phyloP scores from a whole-genome alignment of 1,140 invertebrate species.

The Halesus radiatus region DNA sequence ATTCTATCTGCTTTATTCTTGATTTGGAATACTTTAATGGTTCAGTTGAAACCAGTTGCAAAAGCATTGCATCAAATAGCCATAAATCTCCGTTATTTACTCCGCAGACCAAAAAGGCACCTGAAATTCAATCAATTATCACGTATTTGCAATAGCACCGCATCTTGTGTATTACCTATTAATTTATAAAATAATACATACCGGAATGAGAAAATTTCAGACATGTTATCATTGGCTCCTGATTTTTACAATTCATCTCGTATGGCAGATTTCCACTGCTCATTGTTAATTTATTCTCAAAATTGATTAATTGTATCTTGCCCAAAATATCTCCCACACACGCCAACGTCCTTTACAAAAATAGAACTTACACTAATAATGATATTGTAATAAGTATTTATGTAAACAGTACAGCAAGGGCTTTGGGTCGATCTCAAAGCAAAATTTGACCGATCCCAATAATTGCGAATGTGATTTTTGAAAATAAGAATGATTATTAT shows the following conservation, averaged over 20 bases:
- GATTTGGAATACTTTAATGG: slow-evolving; percentile 67
- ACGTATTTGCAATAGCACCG: neutral
- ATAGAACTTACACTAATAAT: neutral
- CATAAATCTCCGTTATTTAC: slow-evolving; percentile 70
- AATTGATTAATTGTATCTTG: slow-evolving; percentile 65
- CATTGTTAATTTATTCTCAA: slow-evolving; percentile 62
- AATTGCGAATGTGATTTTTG: too few species aligned
- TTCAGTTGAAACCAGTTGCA: slow-evolving; percentile 64
- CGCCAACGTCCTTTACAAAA: slow-evolving; percentile 13
- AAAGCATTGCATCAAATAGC: slow-evolving; percentile 70
- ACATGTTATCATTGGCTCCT: slow-evolving; percentile 62
- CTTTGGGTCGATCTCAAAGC: too few species aligned
- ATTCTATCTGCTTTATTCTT: slow-evolving; percentile 68
- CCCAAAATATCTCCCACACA: slow-evolving; percentile 66
- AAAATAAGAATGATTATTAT: too few species aligned
- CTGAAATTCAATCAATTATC: slow-evolving; percentile 57
- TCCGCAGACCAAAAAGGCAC: slow-evolving; percentile 71
- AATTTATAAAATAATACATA: slow-evolving; percentile 47
- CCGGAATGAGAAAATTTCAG: slow-evolving; percentile 69
- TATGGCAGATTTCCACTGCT: slow-evolving; percentile 28
- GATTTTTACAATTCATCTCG: slow-evolving; percentile 57
- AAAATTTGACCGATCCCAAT: too few species aligned
- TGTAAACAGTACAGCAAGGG: too few species aligned
- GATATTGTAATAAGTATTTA: neutral
- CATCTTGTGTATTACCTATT: neutral